Evolutionary conservation across 2,888 invertebrate species (phyloP), one percentile per base, ranked within the genome.

Genomic region (Caenorhabditis becei): DNA sequence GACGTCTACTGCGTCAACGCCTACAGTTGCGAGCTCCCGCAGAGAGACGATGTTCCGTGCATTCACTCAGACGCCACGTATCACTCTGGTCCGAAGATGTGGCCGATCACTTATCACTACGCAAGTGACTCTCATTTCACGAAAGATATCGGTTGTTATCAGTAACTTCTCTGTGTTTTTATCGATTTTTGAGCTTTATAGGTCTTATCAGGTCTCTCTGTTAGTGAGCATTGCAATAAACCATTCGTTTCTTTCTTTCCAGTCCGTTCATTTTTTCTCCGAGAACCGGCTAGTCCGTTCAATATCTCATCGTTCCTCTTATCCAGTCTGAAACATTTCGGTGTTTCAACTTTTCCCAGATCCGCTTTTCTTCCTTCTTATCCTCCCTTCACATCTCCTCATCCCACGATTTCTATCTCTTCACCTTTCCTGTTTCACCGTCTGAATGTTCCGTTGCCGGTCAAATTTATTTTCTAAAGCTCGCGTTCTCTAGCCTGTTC

Each of bases 31-130:
- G 79, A 78, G 18, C 56, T 79, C 7, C 72, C 79, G 10, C 79
- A 79, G 23, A 44, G 62, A 20, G 53, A 49, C 23, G 67, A 72
- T 16, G 49, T 72, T 23, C 59, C 71, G 11, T 79, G 79, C 26
- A 47, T 59, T 0, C 79, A 79, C 61, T 79, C 79, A 8, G 79
- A 79, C 62, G 79, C 79, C 49, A 72, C 67, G 8, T 79, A 79
- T 62, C 71, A 72, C 61, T 79, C 79, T 3, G 79, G 79, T 28
- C 79, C 79, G 18, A 47, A 66, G 23, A 79, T 79, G 79, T 79
- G 54, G 24, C 79, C 79, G 2, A 72, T 79, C 62, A 72, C 72
- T 28, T 79, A 56, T 24, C 79, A 79, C 62, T 79, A 66, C 56
- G 72, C 71, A 0, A 72, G 47, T 11, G 61, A 44, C 11, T 49